phyloP scores from a whole-genome alignment of 2,113 vertebrate genomes.

The Oncorhynchus keta region DNA sequence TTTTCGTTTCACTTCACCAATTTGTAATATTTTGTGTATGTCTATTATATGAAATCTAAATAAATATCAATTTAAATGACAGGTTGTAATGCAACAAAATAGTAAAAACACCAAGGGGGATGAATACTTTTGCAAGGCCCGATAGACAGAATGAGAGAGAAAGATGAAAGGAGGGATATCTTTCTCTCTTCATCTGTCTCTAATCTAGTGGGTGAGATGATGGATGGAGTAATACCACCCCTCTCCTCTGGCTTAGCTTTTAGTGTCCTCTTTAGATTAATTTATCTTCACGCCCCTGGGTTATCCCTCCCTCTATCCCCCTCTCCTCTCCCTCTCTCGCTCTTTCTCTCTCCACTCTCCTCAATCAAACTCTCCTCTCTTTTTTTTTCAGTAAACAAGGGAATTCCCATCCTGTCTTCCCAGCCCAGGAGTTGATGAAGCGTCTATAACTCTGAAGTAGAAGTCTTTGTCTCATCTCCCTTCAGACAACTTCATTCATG shows the following conservation, averaged over 20 bases:
- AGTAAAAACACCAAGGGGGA: no score
- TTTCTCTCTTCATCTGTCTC: constrained; percentile 51
- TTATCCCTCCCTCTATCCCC: background rate
- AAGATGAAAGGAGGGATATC: constrained; percentile 69
- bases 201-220: constrained; percentile 65
- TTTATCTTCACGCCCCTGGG: constrained; percentile 7
- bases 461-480: background rate
- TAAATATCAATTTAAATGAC: no score
- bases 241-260: constrained; percentile 31
- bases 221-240: constrained; percentile 65
- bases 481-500: background rate
- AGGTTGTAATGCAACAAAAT: no score
- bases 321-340: constrained; percentile 26
- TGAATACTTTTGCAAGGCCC: no score
- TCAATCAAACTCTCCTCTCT: constrained; percentile 46
- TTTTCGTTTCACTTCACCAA: no score
- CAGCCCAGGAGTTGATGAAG: constrained; percentile 15
- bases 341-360: background rate
- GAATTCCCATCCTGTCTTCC: constrained; percentile 9
- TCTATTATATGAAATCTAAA: no score
- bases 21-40: no score
- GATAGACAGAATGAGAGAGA: constrained; percentile 51
- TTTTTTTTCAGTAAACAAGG: constrained; percentile 45
- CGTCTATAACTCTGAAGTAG: background rate
- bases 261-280: constrained; percentile 31